A percentile compares a stretch with the other conserved stretches of the same genome.
These are phyloP conservation scores for Temnothorax nylanderi DNA, from an alignment of 1,140 invertebrate genomes.

Conservation along the genomic window DNA sequence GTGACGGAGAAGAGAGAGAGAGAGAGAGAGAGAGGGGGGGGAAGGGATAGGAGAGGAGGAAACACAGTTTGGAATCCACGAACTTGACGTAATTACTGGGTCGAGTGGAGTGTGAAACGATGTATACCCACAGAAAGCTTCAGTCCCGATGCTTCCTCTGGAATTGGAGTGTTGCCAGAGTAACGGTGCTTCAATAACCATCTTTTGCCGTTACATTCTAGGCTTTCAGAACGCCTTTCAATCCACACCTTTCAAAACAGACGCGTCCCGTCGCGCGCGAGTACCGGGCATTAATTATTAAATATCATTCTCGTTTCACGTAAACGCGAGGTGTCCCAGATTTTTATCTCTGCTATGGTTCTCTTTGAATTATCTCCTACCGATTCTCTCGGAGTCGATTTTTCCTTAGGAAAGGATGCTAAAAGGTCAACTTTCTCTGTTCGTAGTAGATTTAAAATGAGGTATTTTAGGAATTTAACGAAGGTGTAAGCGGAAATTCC, in stretches of 20 bases:
- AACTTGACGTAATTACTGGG: constrained; percentile 56
- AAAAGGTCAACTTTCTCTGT: neutral
- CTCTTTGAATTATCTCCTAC: neutral
- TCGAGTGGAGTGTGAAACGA: constrained; percentile 57
- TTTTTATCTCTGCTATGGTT: neutral
- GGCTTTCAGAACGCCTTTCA: constrained; percentile 12
- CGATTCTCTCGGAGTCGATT: neutral
- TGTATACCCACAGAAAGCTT: constrained; percentile 53
- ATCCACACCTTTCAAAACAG: constrained; percentile 27
- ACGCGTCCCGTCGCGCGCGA: neutral
- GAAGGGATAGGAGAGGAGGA: too few relatives aligned
- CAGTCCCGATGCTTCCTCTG: constrained; percentile 35
- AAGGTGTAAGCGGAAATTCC: neutral
- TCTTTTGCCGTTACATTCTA: constrained; percentile 50
- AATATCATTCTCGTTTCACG: constrained; percentile 13
- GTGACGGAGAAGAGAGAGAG: neutral
- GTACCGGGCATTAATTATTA: constrained; percentile 17
- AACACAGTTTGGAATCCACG: constrained; percentile 29
- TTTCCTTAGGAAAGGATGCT: neutral
- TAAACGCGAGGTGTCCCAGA: neutral
- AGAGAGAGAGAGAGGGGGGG: neutral
- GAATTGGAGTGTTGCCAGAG: constrained; percentile 57
- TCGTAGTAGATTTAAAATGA: neutral
- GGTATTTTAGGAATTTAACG: neutral
- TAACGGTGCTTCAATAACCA: constrained; percentile 51